A percentile compares a stretch with the other conserved stretches of the same genome.
phyloP scores from a whole-genome alignment of 2,113 vertebrate genomes.

The Nesoenas mayeri region DNA sequence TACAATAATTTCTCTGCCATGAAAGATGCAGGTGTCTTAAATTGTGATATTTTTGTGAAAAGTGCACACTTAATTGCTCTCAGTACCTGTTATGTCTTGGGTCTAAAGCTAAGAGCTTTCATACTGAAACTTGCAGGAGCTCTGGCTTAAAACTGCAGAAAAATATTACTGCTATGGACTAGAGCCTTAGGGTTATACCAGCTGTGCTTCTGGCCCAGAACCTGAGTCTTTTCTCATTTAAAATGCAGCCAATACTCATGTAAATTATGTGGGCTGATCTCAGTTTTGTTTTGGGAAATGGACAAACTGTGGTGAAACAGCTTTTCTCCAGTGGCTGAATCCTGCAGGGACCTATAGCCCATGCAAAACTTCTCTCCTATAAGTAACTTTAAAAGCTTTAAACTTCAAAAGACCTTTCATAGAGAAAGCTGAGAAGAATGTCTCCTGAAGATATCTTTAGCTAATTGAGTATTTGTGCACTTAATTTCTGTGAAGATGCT shows the following conservation, averaged over 20 bases:
- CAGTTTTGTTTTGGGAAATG: not conserved
- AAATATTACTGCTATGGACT: not conserved
- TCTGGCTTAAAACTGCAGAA: slow-evolving; percentile 10
- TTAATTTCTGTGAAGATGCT: not conserved
- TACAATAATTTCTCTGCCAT: not conserved
- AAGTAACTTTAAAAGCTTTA: not conserved
- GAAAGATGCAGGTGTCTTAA: not conserved
- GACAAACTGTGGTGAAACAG: not conserved
- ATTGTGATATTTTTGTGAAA: not conserved
- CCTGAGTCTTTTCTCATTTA: not conserved
- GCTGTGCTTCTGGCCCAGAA: slow-evolving; percentile 16
- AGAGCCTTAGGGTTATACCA: not conserved
- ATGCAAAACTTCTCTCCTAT: not conserved
- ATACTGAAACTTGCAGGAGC: not conserved
- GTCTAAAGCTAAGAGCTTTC: not conserved
- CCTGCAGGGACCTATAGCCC: not conserved
- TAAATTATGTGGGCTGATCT: not conserved
- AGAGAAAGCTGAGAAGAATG: not conserved
- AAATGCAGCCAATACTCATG: not conserved
- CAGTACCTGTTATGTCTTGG: not conserved
- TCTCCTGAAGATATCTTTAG: not conserved
- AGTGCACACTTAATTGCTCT: not conserved
- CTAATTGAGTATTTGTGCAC: not conserved
- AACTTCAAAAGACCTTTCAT: not conserved
- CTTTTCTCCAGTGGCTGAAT: not conserved